These are phyloP conservation scores for Fulmarus glacialis DNA, from an alignment of 2,113 vertebrate species.

Conservation along the genomic window DNA sequence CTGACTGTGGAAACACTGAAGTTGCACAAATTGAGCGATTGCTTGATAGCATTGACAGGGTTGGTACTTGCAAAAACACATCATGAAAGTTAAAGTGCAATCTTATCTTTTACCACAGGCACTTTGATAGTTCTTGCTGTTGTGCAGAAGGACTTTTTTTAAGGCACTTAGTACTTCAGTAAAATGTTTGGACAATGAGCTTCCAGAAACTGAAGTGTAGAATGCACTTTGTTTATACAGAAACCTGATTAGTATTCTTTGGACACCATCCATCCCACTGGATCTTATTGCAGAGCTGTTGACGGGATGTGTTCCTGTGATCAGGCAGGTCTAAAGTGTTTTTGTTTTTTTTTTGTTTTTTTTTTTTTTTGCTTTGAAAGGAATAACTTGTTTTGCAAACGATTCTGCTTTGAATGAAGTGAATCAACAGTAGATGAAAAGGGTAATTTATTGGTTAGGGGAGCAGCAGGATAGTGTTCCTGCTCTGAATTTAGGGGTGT, in stretches of 20 bases:
- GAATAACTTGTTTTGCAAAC: neutral
- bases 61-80: neutral
- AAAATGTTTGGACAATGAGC: conserved; percentile 29
- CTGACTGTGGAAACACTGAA: neutral
- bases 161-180: conserved; percentile 2
- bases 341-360: neutral
- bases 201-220: conserved; percentile 13
- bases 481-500: neutral
- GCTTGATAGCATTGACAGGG: conserved; percentile 2
- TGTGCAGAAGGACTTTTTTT: neutral
- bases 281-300: neutral
- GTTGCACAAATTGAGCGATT: neutral
- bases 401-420: neutral
- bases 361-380: neutral
- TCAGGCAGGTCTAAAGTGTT: neutral
- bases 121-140: neutral
- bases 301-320: conserved; percentile 42
- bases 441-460: neutral
- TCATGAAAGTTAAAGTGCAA: neutral
- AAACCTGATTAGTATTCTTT: conserved; percentile 62
- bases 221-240: conserved; percentile 35
- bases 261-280: neutral
- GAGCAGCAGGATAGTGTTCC: neutral
- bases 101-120: neutral
- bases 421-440: neutral